phyloP scores from a whole-genome alignment of 2,113 vertebrate species.

The Tragelaphus buxtoni region DNA sequence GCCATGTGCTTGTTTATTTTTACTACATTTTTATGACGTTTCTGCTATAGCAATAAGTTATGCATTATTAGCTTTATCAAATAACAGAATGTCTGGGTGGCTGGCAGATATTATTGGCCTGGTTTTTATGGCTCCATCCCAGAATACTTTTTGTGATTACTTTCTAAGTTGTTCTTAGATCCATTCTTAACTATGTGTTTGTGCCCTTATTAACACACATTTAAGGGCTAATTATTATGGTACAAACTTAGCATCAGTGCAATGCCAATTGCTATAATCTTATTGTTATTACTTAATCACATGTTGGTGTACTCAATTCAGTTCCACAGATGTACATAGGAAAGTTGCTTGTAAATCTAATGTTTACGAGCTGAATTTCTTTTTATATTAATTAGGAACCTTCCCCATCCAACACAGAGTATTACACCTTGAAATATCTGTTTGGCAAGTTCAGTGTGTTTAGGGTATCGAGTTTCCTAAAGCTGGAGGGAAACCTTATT shows the following conservation, averaged over 20 bases:
- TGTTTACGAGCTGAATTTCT: conserved; percentile 10
- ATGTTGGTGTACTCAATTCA: not conserved
- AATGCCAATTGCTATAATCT: conserved; percentile 40
- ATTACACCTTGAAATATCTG: not conserved
- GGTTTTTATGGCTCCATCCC: conserved; percentile 41
- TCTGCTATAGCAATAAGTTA: conserved; percentile 70
- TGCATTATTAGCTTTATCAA: conserved; percentile 75
- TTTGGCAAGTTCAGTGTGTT: not conserved
- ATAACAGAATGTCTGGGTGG: conserved; percentile 69
- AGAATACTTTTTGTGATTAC: conserved; percentile 56
- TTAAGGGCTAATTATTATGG: conserved; percentile 35
- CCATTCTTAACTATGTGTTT: conserved; percentile 39
- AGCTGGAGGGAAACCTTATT: not conserved
- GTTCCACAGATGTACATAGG: not conserved
- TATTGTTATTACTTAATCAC: conserved; percentile 42
- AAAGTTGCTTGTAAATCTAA: conserved; percentile 18
- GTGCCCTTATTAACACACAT: conserved; percentile 43
- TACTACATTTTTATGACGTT: conserved; percentile 72
- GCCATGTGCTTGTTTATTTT: conserved; percentile 74
- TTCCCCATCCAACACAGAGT: not conserved
- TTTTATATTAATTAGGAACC: not conserved
- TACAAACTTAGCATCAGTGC: conserved; percentile 10
- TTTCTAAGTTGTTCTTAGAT: conserved; percentile 55
- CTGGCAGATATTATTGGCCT: conserved; percentile 56
- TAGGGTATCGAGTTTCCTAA: not conserved